A percentile compares a stretch with the other conserved stretches of the same genome.
Conservation (phyloP, 2,113 vertebrate genomes). For the Mus musculus region DNA sequence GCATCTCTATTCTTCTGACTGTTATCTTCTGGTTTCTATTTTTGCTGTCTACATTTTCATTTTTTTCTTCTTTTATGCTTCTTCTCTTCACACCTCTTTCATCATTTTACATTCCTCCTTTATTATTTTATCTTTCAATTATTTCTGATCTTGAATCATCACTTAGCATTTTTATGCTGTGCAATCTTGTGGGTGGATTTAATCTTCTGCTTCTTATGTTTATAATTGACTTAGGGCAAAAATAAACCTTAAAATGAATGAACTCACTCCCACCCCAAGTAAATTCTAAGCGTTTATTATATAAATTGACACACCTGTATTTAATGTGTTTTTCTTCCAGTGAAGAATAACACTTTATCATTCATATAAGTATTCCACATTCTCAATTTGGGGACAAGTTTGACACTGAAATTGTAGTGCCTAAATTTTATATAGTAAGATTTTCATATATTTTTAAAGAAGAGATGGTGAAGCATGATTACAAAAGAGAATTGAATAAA, state of each 20-base stretch:
- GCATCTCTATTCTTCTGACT: not conserved
- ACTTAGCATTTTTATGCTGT: not conserved
- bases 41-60: not conserved
- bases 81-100: not conserved
- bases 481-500: not conserved
- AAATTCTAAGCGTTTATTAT: not conserved
- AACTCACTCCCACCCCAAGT: not conserved
- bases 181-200: not conserved
- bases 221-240: not conserved
- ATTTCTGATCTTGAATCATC: not conserved
- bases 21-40: not conserved
- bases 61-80: not conserved
- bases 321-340: not conserved
- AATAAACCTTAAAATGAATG: slow-evolving; percentile 2
- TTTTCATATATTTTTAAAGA: not conserved
- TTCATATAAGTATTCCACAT: not conserved
- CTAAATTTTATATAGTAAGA: not conserved
- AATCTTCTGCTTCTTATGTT: not conserved
- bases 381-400: not conserved
- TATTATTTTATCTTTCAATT: not conserved
- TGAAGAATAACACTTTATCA: not conserved
- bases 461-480: not conserved
- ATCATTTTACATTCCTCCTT: not conserved
- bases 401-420: not conserved
- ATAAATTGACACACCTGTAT: not conserved